A percentile compares a stretch with the other conserved stretches of the same genome.
These are phyloP conservation scores for Sorex araneus DNA, from an alignment of 2,113 vertebrate species.

Conservation along the genomic window DNA sequence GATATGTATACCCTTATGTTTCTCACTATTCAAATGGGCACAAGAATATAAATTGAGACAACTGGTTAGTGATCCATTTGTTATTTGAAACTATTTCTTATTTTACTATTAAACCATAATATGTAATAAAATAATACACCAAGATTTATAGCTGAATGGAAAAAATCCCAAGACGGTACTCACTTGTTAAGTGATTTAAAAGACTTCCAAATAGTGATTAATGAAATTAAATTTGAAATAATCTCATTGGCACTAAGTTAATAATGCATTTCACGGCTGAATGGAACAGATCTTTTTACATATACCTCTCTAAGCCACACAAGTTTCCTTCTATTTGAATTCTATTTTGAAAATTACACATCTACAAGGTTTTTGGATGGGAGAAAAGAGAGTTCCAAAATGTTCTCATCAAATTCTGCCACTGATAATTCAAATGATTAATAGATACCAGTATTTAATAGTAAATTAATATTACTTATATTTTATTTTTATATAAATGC, in stretches of 20 bases:
- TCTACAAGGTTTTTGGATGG: constrained; percentile 46
- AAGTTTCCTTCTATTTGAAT: constrained; percentile 53
- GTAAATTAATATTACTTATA: constrained; percentile 14
- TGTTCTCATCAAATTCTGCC: constrained; percentile 27
- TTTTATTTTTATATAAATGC: constrained; percentile 43
- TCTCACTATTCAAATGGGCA: background rate
- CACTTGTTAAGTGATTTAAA: constrained; percentile 11
- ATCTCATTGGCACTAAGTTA: constrained; percentile 11
- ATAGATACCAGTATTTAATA: background rate
- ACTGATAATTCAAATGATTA: background rate
- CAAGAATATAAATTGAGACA: constrained; percentile 6
- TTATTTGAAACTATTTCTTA: constrained; percentile 19
- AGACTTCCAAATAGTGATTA: constrained; percentile 47
- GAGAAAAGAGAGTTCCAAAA: constrained; percentile 50
- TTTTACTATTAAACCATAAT: background rate
- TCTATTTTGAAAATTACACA: constrained; percentile 35
- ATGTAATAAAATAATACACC: background rate
- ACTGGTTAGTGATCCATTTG: background rate
- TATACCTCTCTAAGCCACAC: background rate
- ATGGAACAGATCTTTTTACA: constrained; percentile 45
- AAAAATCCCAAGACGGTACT: constrained; percentile 10
- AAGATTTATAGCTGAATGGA: constrained; percentile 9
- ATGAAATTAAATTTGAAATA: constrained; percentile 59
- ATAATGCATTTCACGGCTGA: background rate
- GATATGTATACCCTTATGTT: background rate